phyloP scores from a whole-genome alignment of 2,797 vertebrate genomes.

The Pseudomugil gertrudae region DNA sequence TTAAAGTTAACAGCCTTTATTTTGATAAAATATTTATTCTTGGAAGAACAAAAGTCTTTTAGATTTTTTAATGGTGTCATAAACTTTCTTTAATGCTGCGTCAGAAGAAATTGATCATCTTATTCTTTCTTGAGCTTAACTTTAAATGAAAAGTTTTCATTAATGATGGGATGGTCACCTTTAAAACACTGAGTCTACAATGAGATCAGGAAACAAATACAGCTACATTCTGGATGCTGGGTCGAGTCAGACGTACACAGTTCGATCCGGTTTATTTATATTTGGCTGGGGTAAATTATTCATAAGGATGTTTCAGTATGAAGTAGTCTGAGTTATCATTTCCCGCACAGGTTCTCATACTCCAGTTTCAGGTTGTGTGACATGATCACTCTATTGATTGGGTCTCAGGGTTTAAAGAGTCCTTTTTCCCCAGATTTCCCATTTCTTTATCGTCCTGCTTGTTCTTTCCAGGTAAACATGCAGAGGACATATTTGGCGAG shows the following conservation, averaged over 20 bases:
- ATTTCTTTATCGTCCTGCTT: conserved; percentile 1
- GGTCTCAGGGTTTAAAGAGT: conserved; percentile 36
- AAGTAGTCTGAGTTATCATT: conserved; percentile 41
- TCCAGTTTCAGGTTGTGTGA: conserved; percentile 52
- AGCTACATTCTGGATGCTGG: background rate
- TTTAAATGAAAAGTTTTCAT: background rate
- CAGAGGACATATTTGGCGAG: conserved; percentile 98
- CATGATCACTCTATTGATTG: conserved; percentile 62
- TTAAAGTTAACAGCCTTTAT: too few relatives aligned
- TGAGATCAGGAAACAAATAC: background rate
- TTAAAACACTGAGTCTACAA: background rate
- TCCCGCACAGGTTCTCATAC: conserved; percentile 45
- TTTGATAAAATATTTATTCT: too few relatives aligned
- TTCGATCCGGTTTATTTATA: conserved; percentile 12
- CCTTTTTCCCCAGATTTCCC: conserved; percentile 24
- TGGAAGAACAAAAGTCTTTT: too few relatives aligned
- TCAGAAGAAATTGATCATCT: background rate
- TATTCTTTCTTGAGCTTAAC: background rate
- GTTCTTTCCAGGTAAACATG: conserved; percentile 90
- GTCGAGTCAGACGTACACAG: conserved; percentile 1
- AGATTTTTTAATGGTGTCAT: background rate
- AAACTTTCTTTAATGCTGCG: background rate
- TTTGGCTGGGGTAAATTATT: conserved; percentile 43
- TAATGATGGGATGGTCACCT: background rate
- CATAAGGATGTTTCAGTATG: conserved; percentile 33